Conservation (phyloP, 2,113 vertebrate species). For the Polypterus senegalus region DNA sequence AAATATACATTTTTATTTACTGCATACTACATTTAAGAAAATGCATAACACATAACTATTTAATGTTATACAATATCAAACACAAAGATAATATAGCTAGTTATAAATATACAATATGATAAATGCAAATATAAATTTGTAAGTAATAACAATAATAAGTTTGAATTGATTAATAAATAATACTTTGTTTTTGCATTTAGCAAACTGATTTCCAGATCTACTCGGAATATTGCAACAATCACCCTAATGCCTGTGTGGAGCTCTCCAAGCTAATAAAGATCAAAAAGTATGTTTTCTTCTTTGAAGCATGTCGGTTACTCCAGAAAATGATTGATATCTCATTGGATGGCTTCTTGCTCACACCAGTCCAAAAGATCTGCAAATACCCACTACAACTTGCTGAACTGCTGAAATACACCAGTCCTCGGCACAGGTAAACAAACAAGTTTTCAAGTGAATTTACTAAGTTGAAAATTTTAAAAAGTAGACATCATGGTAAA, state of each 20-base stretch:
- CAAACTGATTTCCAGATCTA: conserved; percentile 96
- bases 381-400: conserved; percentile 90
- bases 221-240: conserved; percentile 96
- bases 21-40: too few relatives aligned
- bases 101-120: too few relatives aligned
- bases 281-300: conserved; percentile 91
- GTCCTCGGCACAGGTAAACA: conserved; percentile 75
- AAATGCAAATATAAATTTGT: too few relatives aligned
- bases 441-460: neutral
- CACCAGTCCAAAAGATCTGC: conserved; percentile 94
- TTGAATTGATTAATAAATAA: too few relatives aligned
- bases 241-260: conserved; percentile 82
- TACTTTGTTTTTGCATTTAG: conserved; percentile 30
- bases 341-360: conserved; percentile 85
- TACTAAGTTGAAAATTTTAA: neutral
- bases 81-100: too few relatives aligned
- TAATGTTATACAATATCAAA: too few relatives aligned
- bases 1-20: too few relatives aligned
- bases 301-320: conserved; percentile 84
- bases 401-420: conserved; percentile 89
- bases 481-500: too few relatives aligned
- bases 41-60: too few relatives aligned
- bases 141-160: too few relatives aligned
- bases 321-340: conserved; percentile 95
- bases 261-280: conserved; percentile 78